Base-by-base conservation (phyloP, 2,797 vertebrate species). In the Hoplostethus mediterraneus region DNA sequence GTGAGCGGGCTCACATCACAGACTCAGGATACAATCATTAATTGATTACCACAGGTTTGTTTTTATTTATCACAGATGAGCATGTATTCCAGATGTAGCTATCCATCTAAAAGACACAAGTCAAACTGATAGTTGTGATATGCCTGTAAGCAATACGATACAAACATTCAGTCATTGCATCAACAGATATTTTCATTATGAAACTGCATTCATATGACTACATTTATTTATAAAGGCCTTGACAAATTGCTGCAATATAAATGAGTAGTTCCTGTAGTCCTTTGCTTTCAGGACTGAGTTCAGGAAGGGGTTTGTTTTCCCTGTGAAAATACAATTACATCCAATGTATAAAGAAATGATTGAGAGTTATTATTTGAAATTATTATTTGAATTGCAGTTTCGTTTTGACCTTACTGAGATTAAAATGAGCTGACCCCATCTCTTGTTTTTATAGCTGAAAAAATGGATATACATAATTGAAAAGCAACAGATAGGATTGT, bases 361-460 rank as follows among this genome's bases (percentile, higher is more conserved):
- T 31, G 31, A 9, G 3, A 57, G 25, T 40, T 49, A 8, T 17
- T 17, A 40, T 28, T 57, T 36, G 1, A 55, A 40, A n/a, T 40
- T 49, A 8, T 17, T 17, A 40, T 28, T 57, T 36, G 1, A 55
- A 40, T 33, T 52, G 5, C 3, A 30, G 6, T 25, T 60, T 70
- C 8, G 12, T 65, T 67, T 60, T 47, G 2, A 44, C 38, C 28
- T 40, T 6, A 31, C 5, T 47, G 17, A 42, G 67, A 65, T 14
- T 53, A 28, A 78, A 83, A 82, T n/a, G 7, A 63, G 16, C 2
- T 8, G 40, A 70, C 6, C 33, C 45, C 13, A n/a, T n/a, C 45
- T 2, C 6, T n/a, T 47, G 13, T 14, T 16, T 47, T 42, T 5
- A 56, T 47, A 1, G 0, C 1, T 62, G 1, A 30, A 48, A 21